Conservation (phyloP, 2,888 invertebrate species). For the Rhorus exstirpatorius region DNA sequence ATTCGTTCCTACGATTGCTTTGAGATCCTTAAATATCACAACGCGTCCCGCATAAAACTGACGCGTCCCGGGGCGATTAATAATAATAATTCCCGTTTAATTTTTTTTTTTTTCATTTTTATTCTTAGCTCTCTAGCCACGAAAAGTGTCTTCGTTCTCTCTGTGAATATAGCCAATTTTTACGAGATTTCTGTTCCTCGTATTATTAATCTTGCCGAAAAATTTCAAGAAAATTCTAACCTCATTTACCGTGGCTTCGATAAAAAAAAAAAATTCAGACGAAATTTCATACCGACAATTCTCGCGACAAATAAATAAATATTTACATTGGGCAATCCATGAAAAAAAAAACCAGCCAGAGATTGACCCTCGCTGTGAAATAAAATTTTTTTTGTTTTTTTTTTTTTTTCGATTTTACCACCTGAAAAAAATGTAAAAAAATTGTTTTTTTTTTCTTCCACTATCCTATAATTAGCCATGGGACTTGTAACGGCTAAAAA, state of each 20-base stretch:
- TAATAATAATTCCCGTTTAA: slow-evolving; percentile 12
- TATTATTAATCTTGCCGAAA: slow-evolving; percentile 10
- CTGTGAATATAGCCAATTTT: slow-evolving; percentile 13
- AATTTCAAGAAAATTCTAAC: not conserved
- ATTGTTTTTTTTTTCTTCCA: no score
- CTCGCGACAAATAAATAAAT: not conserved
- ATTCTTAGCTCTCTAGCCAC: slow-evolving; percentile 15
- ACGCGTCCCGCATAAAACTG: slow-evolving; percentile 72
- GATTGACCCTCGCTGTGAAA: no score
- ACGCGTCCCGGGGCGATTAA: slow-evolving; percentile 29
- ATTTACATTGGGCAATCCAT: no score
- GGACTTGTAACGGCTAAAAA: no score
- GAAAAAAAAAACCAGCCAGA: no score
- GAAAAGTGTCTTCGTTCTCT: slow-evolving; percentile 32
- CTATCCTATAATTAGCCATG: no score
- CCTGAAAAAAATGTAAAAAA: no score
- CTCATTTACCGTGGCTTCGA: not conserved
- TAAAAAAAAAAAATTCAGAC: not conserved
- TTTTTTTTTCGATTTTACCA: no score
- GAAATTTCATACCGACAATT: slow-evolving; percentile 16
- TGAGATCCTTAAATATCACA: slow-evolving; percentile 82
- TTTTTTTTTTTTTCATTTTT: slow-evolving; percentile 5
- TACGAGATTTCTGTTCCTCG: not conserved
- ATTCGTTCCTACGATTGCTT: slow-evolving; percentile 78
- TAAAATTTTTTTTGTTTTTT: no score